Evolutionary conservation across 2,113 vertebrate genomes (phyloP), one percentile per base, ranked within the genome.

Genomic region (Taurulus bubalis): DNA sequence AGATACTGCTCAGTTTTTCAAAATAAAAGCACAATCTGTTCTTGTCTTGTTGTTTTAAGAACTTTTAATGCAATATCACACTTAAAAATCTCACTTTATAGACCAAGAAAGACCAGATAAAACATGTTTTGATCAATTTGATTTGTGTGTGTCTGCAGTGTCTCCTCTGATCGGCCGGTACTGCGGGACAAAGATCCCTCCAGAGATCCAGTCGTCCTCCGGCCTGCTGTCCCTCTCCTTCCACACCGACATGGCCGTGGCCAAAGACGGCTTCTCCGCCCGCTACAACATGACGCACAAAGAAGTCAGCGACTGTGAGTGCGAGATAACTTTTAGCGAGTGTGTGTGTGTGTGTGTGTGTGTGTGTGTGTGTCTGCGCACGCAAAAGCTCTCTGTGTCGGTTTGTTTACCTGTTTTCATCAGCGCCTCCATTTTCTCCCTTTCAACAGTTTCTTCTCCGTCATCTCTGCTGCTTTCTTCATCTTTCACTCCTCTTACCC

Each of bases 171-270:
- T 99, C 77, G 98, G 98, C 71, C 97, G 97, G n/a, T 99, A 99
- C 91, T 99, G 98, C 30, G 98, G 98, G 10, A 96, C 96, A 3
- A 99, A 96, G 91, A 97, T 97, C 86, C 98, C 98, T 0, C 97
- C 98, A 0, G 97, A 98, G 92, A 98, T 99, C 89, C 97, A 96
- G 73, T 99, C 98, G 0, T 96, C 96, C 2, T 98, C 97, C 0
- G 98, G 98, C 0, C 95, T 99, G 80, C 96, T 99, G 77, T 98
- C 98, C 0, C 96, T 99, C 58, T 97, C 97, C 90, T 99, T 99
- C 82, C 98, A 99, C 95, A 99, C 98, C 0, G 98, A 99, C 92
- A 97, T 99, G 96, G 98, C 98, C 0, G 98, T 99, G 82, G 98
- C 98, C 81, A 99, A 99, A 93, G 98, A 99, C 0, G 98, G 98